Conservation (phyloP, 2,888 invertebrate species). For the Cataglyphis livida region DNA sequence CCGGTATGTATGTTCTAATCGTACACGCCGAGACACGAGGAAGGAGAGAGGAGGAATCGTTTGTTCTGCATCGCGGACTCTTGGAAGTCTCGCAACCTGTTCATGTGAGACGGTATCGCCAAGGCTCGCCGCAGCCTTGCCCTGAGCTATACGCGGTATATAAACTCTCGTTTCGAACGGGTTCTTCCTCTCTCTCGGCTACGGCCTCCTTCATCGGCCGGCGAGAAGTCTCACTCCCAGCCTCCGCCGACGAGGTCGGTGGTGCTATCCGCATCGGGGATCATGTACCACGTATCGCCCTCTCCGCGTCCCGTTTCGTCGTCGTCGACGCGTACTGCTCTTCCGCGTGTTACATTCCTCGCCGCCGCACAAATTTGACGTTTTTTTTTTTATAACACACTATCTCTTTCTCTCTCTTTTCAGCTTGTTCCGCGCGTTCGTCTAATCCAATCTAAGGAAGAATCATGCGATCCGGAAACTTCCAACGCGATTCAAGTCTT, state of each 20-base stretch:
- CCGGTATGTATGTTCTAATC: conserved; percentile 67
- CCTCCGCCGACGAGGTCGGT: conserved; percentile 50
- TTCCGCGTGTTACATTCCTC: conserved; percentile 65
- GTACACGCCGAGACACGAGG: conserved; percentile 68
- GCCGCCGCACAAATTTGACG: conserved; percentile 41
- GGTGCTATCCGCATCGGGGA: conserved; percentile 71
- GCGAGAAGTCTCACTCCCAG: conserved; percentile 73
- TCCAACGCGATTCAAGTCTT: conserved; percentile 19
- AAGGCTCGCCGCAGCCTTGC: conserved; percentile 74
- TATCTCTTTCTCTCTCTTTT: not conserved
- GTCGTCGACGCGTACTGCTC: conserved; percentile 67
- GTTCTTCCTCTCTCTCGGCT: conserved; percentile 72
- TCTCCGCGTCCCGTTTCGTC: conserved; percentile 62
- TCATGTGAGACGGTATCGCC: conserved; percentile 78
- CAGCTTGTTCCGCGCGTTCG: conserved; percentile 12
- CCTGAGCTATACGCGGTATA: conserved; percentile 74
- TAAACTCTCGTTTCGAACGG: conserved; percentile 76
- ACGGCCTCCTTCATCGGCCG: conserved; percentile 70
- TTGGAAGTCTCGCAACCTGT: conserved; percentile 74
- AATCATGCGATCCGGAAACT: conserved; percentile 39
- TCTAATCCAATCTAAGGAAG: conserved; percentile 34
- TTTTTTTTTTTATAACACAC: conserved; percentile 25
- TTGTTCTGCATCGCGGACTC: conserved; percentile 76
- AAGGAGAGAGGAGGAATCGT: conserved; percentile 69
- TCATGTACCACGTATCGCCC: conserved; percentile 63